Percentiles rank a stretch among this genome's conserved stretches.
Evolutionary conservation across 1,140 invertebrate species (phyloP).

Genomic region (Lordiphosa clarofinis): DNA sequence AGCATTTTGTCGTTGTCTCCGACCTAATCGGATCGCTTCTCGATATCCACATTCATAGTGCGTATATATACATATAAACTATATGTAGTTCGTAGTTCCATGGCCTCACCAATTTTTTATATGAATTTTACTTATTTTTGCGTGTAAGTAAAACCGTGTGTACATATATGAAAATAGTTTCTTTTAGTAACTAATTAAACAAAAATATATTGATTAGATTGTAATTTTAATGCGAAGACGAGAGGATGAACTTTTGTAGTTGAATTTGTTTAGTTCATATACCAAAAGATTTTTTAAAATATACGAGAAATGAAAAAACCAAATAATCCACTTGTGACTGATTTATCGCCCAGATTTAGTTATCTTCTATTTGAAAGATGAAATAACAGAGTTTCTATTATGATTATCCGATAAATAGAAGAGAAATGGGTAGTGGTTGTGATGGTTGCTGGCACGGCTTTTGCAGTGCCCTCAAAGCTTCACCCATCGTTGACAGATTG

Average conservation of each 20-base stretch:
- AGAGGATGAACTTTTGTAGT: constrained; percentile 40
- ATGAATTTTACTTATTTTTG: constrained; percentile 48
- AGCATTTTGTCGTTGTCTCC: constrained; percentile 38
- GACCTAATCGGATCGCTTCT: constrained; percentile 24
- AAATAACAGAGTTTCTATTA: too few relatives aligned
- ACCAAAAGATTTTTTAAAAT: constrained; percentile 54
- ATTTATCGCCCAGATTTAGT: too few relatives aligned
- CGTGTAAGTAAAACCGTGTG: constrained; percentile 52
- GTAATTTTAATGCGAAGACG: constrained; percentile 29
- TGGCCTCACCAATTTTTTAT: constrained; percentile 40
- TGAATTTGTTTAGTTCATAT: constrained; percentile 54
- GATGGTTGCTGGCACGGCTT: too few relatives aligned
- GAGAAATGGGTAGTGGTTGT: too few relatives aligned
- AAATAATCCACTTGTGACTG: background rate
- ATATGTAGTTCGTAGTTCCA: constrained; percentile 26
- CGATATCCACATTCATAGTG: constrained; percentile 16
- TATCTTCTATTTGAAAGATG: too few relatives aligned
- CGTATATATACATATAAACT: constrained; percentile 10
- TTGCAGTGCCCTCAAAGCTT: too few relatives aligned
- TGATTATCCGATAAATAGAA: too few relatives aligned
- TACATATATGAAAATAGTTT: constrained; percentile 49
- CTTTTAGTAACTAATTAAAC: constrained; percentile 24
- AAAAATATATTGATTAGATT: constrained; percentile 30
- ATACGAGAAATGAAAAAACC: constrained; percentile 27
- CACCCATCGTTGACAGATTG: too few relatives aligned